Percentiles rank a stretch among this genome's conserved stretches.
These are phyloP conservation scores for Caenorhabditis doughertyi DNA, from an alignment of 2,888 invertebrate species.

Conservation along the genomic window DNA sequence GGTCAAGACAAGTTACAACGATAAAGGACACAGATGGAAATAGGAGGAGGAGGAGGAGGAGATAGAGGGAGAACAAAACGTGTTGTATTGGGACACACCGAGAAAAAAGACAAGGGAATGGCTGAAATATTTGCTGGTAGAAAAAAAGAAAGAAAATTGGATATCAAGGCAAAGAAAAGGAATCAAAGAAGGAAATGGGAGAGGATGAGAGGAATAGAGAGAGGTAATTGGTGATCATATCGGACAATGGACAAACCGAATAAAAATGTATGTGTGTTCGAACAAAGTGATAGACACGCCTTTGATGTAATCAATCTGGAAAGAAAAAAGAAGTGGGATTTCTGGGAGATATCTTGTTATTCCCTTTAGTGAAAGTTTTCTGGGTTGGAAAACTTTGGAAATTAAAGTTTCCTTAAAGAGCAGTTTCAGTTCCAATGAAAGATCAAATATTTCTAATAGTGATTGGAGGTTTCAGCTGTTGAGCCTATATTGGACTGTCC, in stretches of 20 bases:
- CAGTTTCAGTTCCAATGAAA: no score
- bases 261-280: conserved; percentile 34
- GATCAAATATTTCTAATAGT: no score
- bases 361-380: no score
- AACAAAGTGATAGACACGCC: conserved; percentile 27
- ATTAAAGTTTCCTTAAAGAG: no score
- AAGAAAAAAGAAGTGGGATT: conserved; percentile 4
- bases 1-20: conserved; percentile 64
- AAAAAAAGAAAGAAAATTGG: conserved; percentile 34
- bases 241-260: conserved; percentile 46
- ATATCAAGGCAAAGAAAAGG: conserved; percentile 27
- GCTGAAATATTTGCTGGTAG: conserved; percentile 53
- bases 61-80: conserved; percentile 48
- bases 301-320: conserved; percentile 51
- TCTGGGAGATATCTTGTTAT: neutral
- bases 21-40: conserved; percentile 35
- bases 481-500: no score
- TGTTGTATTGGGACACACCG: conserved; percentile 36
- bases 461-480: no score
- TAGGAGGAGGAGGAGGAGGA: neutral
- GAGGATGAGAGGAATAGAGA: conserved; percentile 12
- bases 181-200: neutral
- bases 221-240: conserved; percentile 57
- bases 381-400: no score
- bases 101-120: conserved; percentile 1